Evolutionary conservation across 2,888 invertebrate species (phyloP), one percentile per base, ranked within the genome.

Genomic region (Leptinotarsa tumamoca): DNA sequence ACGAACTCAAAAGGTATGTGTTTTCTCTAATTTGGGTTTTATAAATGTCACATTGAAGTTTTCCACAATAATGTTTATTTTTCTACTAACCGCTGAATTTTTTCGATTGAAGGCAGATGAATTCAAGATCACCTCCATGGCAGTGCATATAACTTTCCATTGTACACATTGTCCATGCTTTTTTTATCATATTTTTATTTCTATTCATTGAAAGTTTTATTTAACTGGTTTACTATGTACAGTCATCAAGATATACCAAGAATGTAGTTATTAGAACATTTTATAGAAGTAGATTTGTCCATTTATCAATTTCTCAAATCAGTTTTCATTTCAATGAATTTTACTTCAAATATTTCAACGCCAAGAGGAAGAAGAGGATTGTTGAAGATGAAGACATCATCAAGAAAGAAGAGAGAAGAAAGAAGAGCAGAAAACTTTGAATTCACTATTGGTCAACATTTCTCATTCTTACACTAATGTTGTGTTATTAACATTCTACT

Each of bases 1-100:
- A 78, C 27, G 76, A 78, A 68, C 68, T 80, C 61, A 71, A 79
- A 73, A 82, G 80, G 82, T 82, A 80, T 72, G 63, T 74, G 21
- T 68, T 49, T 50, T 33, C 27, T 18, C 21, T 63, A 43, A 63
- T 17, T 58, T 13, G 17, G 10, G n/a, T 43, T 7, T 17, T 13
- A 43, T 17, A 63, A n/a, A 18, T 27, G 14, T 21, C n/a, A 63
- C 7, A 63, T n/a, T 43, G 17, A 63, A 63, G 63, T 63, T 63
- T 63, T 63, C 43, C 63, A 33, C n/a, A n/a, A 63, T 63, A 63
- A 27, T 63, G 17, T 43, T n/a, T 33, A 33, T 63, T 43, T 63
- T 63, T 67, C 33, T 51, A 56, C 56, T 63, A 67, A 71, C 58
- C 33, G 27, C 33, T 66, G 67, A 49, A 56, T 21, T 66, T 49